Conservation (phyloP, 2,888 invertebrate species). For the Drosophila anceps region DNA sequence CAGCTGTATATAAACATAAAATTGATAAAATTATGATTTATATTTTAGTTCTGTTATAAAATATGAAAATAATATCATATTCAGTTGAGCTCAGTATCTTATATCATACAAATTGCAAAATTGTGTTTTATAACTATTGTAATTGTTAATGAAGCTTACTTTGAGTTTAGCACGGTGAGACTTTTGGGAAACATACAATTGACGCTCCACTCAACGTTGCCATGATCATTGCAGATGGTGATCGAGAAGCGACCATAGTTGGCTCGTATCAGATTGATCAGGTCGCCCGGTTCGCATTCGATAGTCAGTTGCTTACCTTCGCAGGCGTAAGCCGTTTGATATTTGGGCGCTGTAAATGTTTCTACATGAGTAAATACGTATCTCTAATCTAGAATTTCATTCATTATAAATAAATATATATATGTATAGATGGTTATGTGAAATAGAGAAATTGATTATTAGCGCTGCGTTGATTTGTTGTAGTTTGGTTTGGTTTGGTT, state of each 20-base stretch:
- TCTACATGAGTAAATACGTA: constrained; percentile 37
- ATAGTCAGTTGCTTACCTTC: constrained; percentile 96
- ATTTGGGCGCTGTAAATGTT: constrained; percentile 87
- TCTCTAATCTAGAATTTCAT: background rate
- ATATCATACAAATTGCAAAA: background rate
- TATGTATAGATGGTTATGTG: constrained; percentile 30
- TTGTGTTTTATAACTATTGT: background rate
- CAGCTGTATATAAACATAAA: no score
- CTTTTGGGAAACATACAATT: constrained; percentile 97
- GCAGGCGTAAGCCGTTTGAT: constrained; percentile 97
- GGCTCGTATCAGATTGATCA: constrained; percentile 95
- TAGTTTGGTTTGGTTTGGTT: constrained; percentile 83
- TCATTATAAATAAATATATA: constrained; percentile 19
- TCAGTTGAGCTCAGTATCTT: background rate
- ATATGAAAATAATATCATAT: background rate
- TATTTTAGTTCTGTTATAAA: background rate
- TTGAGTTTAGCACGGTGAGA: constrained; percentile 93
- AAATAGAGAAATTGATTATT: constrained; percentile 49
- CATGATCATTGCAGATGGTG: constrained; percentile 98
- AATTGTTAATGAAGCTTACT: constrained; percentile 86
- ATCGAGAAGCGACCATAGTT: constrained; percentile 98
- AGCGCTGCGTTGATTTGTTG: constrained; percentile 78
- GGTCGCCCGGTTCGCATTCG: constrained; percentile 94
- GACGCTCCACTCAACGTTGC: constrained; percentile 98
- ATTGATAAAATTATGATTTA: background rate